Conservation (phyloP, 2,113 vertebrate genomes). For the Sturnus vulgaris region DNA sequence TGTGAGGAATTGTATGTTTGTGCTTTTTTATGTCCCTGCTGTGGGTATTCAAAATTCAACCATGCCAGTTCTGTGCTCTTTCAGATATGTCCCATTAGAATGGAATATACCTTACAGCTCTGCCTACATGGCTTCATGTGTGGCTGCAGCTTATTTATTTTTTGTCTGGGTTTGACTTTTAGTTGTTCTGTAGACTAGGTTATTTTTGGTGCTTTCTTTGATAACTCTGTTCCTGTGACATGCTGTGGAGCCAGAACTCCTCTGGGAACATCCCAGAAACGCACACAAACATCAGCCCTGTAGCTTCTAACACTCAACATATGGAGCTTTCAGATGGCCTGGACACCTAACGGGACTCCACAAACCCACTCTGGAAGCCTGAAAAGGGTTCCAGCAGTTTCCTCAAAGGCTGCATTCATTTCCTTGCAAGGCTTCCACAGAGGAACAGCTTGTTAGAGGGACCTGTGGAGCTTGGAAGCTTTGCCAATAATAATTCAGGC, state of each 20-base stretch:
- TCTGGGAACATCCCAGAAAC: neutral
- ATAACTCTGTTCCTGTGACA: conserved; percentile 28
- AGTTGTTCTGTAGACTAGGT: neutral
- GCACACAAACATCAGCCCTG: conserved; percentile 9
- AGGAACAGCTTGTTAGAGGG: conserved; percentile 43
- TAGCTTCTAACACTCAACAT: neutral
- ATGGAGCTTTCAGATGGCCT: neutral
- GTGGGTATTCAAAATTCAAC: neutral
- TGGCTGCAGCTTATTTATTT: conserved; percentile 23
- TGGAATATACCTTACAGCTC: neutral
- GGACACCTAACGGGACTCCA: neutral
- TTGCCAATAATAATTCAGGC: conserved; percentile 55
- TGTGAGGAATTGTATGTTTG: neutral
- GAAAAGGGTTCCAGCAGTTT: conserved; percentile 1
- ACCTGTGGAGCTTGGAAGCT: conserved; percentile 36
- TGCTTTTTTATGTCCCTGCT: neutral
- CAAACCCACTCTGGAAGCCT: conserved; percentile 10
- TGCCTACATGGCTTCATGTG: neutral
- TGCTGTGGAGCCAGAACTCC: neutral
- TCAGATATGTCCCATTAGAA: neutral
- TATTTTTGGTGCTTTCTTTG: conserved; percentile 57
- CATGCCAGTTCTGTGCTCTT: neutral
- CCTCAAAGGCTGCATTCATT: conserved; percentile 61
- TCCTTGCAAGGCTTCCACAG: conserved; percentile 25
- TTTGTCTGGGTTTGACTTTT: neutral